These are phyloP conservation scores for Pemphigus obesinymphae DNA, from an alignment of 1,140 invertebrate species.

Conservation along the genomic window DNA sequence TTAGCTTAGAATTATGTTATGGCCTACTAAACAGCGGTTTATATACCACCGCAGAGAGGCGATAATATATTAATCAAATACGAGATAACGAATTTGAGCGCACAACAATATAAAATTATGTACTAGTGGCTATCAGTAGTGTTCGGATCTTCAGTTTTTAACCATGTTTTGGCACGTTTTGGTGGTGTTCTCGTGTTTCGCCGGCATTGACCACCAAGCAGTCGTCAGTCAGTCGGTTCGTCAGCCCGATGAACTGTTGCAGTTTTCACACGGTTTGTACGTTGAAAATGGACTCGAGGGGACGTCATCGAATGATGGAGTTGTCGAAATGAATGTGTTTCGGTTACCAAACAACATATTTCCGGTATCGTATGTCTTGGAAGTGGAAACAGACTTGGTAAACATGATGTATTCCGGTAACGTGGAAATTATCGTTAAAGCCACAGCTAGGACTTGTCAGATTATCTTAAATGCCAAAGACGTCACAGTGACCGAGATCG, in stretches of 20 bases:
- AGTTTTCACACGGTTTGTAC: too few species aligned
- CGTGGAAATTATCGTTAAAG: background rate
- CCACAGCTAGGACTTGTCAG: background rate
- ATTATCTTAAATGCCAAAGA: constrained; percentile 18
- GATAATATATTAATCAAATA: too few species aligned
- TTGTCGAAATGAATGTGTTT: background rate
- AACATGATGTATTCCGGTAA: background rate
- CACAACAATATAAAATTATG: too few species aligned
- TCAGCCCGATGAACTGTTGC: too few species aligned
- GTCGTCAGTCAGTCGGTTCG: background rate
- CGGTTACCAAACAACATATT: background rate
- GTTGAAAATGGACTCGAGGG: background rate
- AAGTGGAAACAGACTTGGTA: background rate
- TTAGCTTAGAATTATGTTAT: too few species aligned
- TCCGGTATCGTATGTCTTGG: constrained; percentile 5
- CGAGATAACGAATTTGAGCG: too few species aligned
- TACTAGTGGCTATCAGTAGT: too few species aligned
- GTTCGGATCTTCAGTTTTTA: too few species aligned
- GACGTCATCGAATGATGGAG: background rate
- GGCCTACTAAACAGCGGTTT: too few species aligned
- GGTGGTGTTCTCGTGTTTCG: background rate
- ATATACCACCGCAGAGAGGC: too few species aligned
- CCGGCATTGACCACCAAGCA: background rate
- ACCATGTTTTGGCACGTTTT: background rate
- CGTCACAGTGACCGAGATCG: background rate